Evolutionary conservation across 2,888 invertebrate species (phyloP).

Genomic region (Eristalinus aeneus): DNA sequence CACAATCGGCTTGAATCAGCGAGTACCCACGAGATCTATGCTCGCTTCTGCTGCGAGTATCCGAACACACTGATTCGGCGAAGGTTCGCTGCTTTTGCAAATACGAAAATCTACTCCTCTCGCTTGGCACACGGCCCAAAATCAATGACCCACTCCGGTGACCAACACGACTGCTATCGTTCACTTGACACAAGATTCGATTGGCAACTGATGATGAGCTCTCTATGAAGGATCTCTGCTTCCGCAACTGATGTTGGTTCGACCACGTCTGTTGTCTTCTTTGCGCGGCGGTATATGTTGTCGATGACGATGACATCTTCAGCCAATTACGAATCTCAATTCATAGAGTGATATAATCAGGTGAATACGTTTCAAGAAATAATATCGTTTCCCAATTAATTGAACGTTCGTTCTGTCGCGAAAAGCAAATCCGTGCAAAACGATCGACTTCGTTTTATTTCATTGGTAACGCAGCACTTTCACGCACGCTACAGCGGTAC

Average conservation of each 20-base stretch:
- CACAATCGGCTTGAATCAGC: not conserved
- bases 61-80: constrained; percentile 54
- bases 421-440: constrained; percentile 48
- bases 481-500: constrained; percentile 35
- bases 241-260: constrained; percentile 64
- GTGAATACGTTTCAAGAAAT: constrained; percentile 30
- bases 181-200: constrained; percentile 36
- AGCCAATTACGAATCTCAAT: constrained; percentile 15
- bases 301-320: constrained; percentile 57
- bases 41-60: constrained; percentile 53
- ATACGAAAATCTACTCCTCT: constrained; percentile 54
- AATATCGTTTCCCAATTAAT: constrained; percentile 59
- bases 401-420: constrained; percentile 41
- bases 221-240: constrained; percentile 56
- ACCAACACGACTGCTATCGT: constrained; percentile 14
- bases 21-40: constrained; percentile 48
- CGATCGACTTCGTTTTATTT: constrained; percentile 55
- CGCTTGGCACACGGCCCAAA: constrained; percentile 43
- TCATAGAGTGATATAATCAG: constrained; percentile 18
- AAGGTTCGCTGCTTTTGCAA: constrained; percentile 59
- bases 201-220: constrained; percentile 19
- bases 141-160: constrained; percentile 54
- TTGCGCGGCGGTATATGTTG: constrained; percentile 20
- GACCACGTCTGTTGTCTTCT: constrained; percentile 64
- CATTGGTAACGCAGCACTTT: constrained; percentile 44